A percentile compares a stretch with the other conserved stretches of the same genome.
Conservation (phyloP, 2,797 vertebrate genomes). For the Mycteria americana region DNA sequence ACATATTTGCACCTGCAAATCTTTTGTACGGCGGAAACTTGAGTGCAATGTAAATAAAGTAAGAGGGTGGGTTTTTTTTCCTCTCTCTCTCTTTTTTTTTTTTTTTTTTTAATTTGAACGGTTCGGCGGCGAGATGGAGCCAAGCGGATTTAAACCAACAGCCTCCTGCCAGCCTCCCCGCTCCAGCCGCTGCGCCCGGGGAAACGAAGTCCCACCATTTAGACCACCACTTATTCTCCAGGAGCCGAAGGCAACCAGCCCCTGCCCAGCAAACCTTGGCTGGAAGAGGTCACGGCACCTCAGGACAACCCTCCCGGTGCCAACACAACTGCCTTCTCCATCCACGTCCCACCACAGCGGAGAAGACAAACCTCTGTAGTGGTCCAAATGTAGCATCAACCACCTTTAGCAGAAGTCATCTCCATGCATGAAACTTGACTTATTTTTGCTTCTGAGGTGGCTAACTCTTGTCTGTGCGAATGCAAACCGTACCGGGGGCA, state of each 20-base stretch:
- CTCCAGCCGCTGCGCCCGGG: neutral
- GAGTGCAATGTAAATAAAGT: constrained; percentile 81
- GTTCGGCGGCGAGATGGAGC: constrained; percentile 23
- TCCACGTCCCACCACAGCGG: neutral
- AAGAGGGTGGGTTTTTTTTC: constrained; percentile 52
- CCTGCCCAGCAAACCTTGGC: neutral
- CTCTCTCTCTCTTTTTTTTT: neutral
- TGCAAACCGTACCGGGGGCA: neutral
- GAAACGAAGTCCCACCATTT: neutral
- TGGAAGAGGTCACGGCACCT: neutral
- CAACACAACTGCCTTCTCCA: neutral
- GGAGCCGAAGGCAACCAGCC: neutral
- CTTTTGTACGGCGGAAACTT: constrained; percentile 80
- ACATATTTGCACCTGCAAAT: constrained; percentile 85
- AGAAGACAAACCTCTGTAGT: neutral
- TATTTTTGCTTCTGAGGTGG: neutral
- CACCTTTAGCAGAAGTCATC: neutral
- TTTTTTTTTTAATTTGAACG: neutral
- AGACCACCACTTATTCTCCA: neutral
- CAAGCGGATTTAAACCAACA: constrained; percentile 44
- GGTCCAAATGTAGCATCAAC: neutral
- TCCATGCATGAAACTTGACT: neutral
- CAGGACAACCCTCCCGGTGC: neutral
- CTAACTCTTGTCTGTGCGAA: neutral
- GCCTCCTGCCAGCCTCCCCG: constrained; percentile 13